These are phyloP conservation scores for Limnodromus scolopaceus DNA, from an alignment of 2,797 vertebrate species.

Conservation along the genomic window DNA sequence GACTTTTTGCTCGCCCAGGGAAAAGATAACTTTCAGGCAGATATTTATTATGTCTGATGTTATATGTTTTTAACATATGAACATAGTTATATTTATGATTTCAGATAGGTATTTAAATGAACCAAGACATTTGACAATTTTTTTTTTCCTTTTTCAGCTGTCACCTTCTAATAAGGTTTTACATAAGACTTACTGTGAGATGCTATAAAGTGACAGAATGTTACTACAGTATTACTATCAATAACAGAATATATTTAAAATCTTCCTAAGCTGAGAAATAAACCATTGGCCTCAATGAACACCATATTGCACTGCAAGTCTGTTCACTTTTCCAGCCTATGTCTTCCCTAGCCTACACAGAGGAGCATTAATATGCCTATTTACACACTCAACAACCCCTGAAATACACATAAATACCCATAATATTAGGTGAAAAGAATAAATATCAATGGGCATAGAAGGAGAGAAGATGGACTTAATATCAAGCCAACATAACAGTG, in stretches of 20 bases:
- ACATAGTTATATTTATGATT: not conserved
- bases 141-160: not conserved
- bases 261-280: not conserved
- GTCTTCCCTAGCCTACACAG: not conserved
- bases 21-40: not conserved
- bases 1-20: not conserved
- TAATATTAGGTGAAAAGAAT: not conserved
- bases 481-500: accelerated
- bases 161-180: not conserved
- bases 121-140: not conserved
- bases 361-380: not conserved
- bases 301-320: not conserved
- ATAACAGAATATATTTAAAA: not conserved
- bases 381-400: not conserved
- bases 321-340: not conserved
- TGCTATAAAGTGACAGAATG: not conserved
- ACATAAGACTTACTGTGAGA: not conserved
- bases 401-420: not conserved
- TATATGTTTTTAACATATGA: not conserved
- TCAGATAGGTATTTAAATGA: not conserved
- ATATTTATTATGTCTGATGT: not conserved
- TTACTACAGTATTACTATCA: not conserved
- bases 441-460: not conserved
- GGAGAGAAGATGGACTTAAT: not conserved
- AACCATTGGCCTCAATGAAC: not conserved